Conservation (phyloP, 2,888 invertebrate species). For the Tetheella fluctuosa region DNA sequence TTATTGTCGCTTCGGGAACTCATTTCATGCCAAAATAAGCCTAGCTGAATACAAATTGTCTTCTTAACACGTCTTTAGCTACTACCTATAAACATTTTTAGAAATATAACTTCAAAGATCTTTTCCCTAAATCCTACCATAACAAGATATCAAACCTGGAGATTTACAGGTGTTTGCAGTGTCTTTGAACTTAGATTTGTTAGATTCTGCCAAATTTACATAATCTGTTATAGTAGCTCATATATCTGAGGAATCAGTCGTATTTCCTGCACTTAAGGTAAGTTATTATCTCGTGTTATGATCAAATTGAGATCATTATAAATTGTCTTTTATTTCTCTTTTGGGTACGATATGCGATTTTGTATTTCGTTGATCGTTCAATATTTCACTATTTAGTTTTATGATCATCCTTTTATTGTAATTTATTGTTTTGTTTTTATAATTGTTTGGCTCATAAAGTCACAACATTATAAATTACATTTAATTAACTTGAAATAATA, state of each 20-base stretch:
- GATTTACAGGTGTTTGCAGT: neutral
- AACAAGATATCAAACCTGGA: constrained; percentile 19
- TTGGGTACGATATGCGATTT: neutral
- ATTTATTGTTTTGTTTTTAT: no score
- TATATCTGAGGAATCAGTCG: neutral
- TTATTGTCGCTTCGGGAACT: constrained; percentile 51
- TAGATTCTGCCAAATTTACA: neutral
- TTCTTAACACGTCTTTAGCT: constrained; percentile 42
- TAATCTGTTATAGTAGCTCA: neutral
- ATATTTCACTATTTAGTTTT: neutral
- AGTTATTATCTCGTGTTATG: neutral
- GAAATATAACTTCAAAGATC: constrained; percentile 27
- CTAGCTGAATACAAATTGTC: constrained; percentile 61
- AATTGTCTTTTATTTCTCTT: constrained; percentile 7
- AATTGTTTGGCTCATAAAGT: no score
- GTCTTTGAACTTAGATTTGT: neutral
- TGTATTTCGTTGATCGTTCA: neutral
- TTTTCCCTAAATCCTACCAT: constrained; percentile 19
- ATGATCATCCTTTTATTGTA: no score
- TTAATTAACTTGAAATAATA: no score
- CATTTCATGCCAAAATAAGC: constrained; percentile 51
- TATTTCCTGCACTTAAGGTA: neutral
- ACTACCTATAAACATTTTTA: constrained; percentile 26
- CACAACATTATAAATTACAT: no score
- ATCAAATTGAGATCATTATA: constrained; percentile 8